phyloP scores from a whole-genome alignment of 2,113 vertebrate genomes.

The Tetrax tetrax region DNA sequence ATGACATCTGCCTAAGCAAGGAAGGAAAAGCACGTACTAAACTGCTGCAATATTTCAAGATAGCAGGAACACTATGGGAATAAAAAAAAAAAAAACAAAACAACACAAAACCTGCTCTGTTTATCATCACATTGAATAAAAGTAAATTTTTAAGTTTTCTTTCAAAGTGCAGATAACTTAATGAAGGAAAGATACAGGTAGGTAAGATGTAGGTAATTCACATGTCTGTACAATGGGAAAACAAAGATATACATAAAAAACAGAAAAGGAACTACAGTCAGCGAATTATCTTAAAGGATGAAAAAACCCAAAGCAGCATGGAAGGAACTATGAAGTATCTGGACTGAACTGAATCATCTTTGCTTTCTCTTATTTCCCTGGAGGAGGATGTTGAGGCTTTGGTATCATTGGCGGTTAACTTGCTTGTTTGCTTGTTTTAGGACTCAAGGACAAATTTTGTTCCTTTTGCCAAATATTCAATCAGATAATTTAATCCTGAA shows the following conservation, averaged over 20 bases:
- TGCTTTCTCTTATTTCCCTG: neutral
- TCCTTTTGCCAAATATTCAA: neutral
- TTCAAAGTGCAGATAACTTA: neutral
- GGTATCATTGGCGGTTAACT: accelerated
- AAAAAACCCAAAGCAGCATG: neutral
- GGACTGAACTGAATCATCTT: neutral
- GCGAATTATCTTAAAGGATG: neutral
- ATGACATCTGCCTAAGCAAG: neutral
- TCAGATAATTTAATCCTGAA: neutral
- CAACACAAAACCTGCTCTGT: neutral
- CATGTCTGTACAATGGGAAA: neutral
- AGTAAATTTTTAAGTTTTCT: neutral
- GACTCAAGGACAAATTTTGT: too few species aligned
- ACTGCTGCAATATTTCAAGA: neutral
- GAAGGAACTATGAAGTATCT: neutral
- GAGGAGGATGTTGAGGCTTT: neutral
- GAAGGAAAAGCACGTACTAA: neutral
- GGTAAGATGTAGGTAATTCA: neutral
- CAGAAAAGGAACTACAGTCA: neutral
- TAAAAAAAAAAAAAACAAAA: neutral
- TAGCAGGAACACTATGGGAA: neutral
- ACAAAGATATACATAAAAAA: neutral
- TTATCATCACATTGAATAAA: neutral
- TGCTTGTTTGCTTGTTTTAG: neutral
- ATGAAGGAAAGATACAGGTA: neutral